Base-by-base conservation (phyloP, 2,113 vertebrate genomes). In the Cyphomyrus discorhynchus region DNA sequence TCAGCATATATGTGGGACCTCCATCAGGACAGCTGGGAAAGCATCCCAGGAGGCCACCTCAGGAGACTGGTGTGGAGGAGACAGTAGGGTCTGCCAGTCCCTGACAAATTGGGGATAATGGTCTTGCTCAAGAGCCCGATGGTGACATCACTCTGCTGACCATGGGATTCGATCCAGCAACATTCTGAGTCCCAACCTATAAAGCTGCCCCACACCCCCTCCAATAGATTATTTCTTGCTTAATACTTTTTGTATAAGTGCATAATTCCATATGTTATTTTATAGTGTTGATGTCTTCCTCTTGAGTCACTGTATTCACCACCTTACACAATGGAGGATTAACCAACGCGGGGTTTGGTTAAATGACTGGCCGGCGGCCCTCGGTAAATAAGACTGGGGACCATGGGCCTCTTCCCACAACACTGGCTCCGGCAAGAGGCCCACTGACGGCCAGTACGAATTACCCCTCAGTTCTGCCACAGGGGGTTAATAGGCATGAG, bases 281-380 rank as follows among this genome's bases (percentile, higher is more conserved):
- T 70, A 70, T 70, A 70, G n/a, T 1, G 1, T 31, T 31, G 27
- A 31, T 4, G n/a, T 27, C 10, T 31, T 70, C 58, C 24, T 10
- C 10, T 27, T 70, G 62, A 31, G 13, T 31, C 27, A 31, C n/a
- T 31, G n/a, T 31, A 91, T 87, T 91, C 83, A 91, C 89, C 31
- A 10, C 42, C 50, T 91, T 91, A 88, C 47, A 56, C 42, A 89
- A 86, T 80, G 21, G 42, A 82, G 85, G 87, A 91, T 91, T 90
- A 91, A 49, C 47, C 24, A 19, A 3, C 24, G 21, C 24, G 7
- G 88, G 1, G 0, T 27, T 85, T 85, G 52, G 35, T 5, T 35
- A 45, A 31, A 58, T 5, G 21, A 35, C 52, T 27, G 42, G n/a
- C 62, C 1, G 3, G 24, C 5, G 5, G 7, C 10, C 21, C 2